Conservation (phyloP, 2,888 invertebrate species). For the Leucoma salicis region DNA sequence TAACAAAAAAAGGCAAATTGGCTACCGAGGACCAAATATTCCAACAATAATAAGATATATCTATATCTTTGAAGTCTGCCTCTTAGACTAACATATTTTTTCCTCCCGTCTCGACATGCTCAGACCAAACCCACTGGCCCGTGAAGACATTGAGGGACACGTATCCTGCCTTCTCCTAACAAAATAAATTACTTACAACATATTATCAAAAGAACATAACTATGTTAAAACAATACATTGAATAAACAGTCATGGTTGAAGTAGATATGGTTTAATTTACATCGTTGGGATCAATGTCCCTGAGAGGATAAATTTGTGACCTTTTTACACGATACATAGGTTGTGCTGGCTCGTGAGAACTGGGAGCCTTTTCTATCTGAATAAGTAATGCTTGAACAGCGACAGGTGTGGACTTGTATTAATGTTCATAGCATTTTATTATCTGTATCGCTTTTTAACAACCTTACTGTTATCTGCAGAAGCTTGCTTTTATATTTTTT, state of each 20-base stretch:
- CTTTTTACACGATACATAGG: constrained; percentile 55
- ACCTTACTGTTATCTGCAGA: background rate
- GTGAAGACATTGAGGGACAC: constrained; percentile 78
- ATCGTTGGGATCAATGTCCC: constrained; percentile 11
- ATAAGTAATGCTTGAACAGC: constrained; percentile 25
- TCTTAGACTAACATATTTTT: constrained; percentile 54
- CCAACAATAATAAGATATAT: background rate
- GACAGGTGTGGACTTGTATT: constrained; percentile 30
- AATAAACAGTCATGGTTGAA: constrained; percentile 15
- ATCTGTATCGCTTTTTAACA: background rate
- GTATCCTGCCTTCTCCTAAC: constrained; percentile 80
- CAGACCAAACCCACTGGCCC: constrained; percentile 65
- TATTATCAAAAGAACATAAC: constrained; percentile 37
- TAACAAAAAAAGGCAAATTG: too few relatives aligned
- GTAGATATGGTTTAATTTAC: constrained; percentile 21
- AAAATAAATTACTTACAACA: constrained; percentile 68
- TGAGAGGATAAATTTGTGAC: constrained; percentile 65
- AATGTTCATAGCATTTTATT: constrained; percentile 4
- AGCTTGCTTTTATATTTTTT: background rate
- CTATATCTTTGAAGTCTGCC: constrained; percentile 12
- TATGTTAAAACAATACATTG: background rate
- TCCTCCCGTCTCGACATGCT: constrained; percentile 68
- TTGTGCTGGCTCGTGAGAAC: constrained; percentile 56
- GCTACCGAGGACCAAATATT: too few relatives aligned
- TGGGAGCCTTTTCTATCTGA: constrained; percentile 34